Percentiles rank a stretch among this genome's conserved stretches.
Conservation (phyloP, 2,797 vertebrate genomes). For the Sebastes matsubarae region DNA sequence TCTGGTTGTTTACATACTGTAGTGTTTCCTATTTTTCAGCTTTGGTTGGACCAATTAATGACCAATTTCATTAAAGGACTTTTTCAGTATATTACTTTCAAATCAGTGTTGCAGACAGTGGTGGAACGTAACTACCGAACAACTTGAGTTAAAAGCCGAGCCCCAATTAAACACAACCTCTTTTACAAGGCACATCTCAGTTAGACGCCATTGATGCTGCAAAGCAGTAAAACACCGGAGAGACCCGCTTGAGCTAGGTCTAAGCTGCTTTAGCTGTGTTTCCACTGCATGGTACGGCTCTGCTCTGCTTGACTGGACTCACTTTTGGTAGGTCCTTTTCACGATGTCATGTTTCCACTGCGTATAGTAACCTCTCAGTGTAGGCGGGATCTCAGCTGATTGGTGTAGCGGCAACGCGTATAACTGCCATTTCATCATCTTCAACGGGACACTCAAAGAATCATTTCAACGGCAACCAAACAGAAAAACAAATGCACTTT, state of each 20-base stretch:
- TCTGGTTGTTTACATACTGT: background rate
- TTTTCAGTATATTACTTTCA: background rate
- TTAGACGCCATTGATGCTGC: background rate
- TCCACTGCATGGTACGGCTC: too few species aligned
- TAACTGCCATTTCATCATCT: background rate
- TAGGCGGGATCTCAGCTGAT: background rate
- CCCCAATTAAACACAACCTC: background rate
- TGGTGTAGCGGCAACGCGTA: background rate
- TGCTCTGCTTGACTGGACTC: background rate
- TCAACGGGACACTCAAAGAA: background rate
- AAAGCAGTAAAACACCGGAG: background rate
- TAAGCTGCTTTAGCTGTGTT: background rate
- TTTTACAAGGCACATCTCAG: background rate
- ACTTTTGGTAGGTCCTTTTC: background rate
- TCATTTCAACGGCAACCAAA: background rate
- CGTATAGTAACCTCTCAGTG: background rate
- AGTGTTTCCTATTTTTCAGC: conserved; percentile 27
- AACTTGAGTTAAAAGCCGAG: background rate
- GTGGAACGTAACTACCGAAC: background rate
- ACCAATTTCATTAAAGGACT: background rate
- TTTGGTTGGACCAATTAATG: conserved; percentile 53
- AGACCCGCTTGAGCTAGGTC: background rate
- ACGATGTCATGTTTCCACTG: background rate
- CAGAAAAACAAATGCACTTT: background rate
- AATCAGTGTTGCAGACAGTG: background rate